Evolutionary conservation across 2,888 invertebrate genomes (phyloP), one percentile per base, ranked within the genome.

Genomic region (Nomada goodeniana): DNA sequence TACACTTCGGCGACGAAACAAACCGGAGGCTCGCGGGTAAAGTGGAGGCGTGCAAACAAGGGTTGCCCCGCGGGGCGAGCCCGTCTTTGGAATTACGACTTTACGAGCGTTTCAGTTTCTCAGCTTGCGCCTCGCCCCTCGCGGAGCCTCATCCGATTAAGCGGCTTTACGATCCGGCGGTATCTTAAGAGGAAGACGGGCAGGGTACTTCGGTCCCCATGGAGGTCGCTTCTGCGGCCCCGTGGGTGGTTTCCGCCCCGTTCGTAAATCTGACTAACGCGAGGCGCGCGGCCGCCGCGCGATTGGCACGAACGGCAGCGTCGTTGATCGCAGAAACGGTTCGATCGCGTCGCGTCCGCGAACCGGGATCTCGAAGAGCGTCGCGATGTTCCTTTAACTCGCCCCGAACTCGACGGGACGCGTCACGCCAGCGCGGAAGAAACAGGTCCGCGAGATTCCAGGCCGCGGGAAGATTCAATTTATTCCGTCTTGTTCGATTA

Each of bases 131-230:
- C 76, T 76, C 78, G 44, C 75, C 72, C 71, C 69, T 80, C 36
- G 52, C 61, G 76, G 50, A 84, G 84, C 75, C 84, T 91, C 89
- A 89, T 91, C 89, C 90, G 90, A 91, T 91, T 91, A 90, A 90
- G 86, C 84, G 90, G 88, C 88, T 91, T 90, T 90, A 90, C 89
- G 90, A 91, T 86, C 87, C 55, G 65, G 83, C 67, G 80, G 71
- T 76, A 78, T 81, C 84, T 78, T 75, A 50, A 60, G 23, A 59
- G 70, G 36, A 71, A 75, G 69, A 83, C 75, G 71, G 64, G 73
- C 73, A 71, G 80, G 69, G 69, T 80, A 47, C 69, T 76, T 80
- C 68, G 75, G 71, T 75, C 75, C 64, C 76, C 80, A 65, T 10
- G 63, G 7, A 63, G 61, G 67, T 60, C 26, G 26, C 55, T 18